Evolutionary conservation across 2,113 vertebrate species (phyloP), one percentile per base, ranked within the genome.

Genomic region (Hirundichthys speculiger): DNA sequence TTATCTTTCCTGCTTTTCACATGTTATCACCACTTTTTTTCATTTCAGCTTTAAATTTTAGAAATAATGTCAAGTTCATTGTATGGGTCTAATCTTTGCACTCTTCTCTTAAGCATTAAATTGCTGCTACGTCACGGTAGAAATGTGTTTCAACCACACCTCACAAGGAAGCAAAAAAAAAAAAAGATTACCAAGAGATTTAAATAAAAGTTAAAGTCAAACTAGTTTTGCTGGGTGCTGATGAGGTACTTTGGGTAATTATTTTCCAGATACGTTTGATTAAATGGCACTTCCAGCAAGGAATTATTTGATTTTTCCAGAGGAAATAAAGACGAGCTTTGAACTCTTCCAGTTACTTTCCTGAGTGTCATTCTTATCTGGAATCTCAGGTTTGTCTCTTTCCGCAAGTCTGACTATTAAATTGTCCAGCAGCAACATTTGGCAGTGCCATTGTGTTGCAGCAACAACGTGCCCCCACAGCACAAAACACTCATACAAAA

Each of bases 401-500:
- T 48, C 43, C 13, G 6, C 39, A 53, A 51, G 27, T 65, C 25
- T 0, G 30, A 18, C 53, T 63, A 42, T 47, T 34, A 64, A 45
- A 80, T 18, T 15, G 67, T 64, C 47, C 42, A 39, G 63, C 53
- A 49, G 48, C 59, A 73, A 63, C 73, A 54, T 61, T 72, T 67
- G 47, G 51, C 64, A 22, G 47, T 8, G 38, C 57, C 27, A 52
- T 87, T 38, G 4, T 4, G 57, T 83, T 77, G 57, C 79, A 71
- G 54, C 61, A 62, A 75, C 53, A 54, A 9, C 18, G 6, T 13
- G 43, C 14, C 42, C 22, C 56, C 53, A 57, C 10, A 8, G 53
- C 60, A 46, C 19, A 18, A 48, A 57, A 41, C 39, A 62, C 25
- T 73, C 65, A 52, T 73, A 40, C 48, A 47, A 25, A 27, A 62